Evolutionary conservation across 1,140 invertebrate genomes (phyloP).

Genomic region (Drosophila navojoa): DNA sequence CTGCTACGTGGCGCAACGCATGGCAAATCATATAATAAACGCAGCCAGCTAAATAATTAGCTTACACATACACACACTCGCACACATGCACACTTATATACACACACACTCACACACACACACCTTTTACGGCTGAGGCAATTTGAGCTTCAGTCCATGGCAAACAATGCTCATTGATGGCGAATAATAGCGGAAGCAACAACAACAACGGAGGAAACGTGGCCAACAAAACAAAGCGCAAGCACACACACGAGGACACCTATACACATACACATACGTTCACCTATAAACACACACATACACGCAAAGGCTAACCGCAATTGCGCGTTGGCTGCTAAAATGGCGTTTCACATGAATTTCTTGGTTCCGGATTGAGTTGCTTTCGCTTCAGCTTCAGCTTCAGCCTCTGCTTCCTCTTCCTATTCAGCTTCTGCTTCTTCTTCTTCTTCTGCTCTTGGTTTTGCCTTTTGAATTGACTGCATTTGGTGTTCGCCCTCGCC

Average conservation of each 20-base stretch:
- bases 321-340: constrained; percentile 19
- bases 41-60: constrained; percentile 42
- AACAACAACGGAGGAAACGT: constrained; percentile 23
- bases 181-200: constrained; percentile 36
- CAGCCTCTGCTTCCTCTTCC: not conserved
- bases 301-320: constrained; percentile 20
- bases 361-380: constrained; percentile 22
- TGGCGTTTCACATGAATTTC: constrained; percentile 34
- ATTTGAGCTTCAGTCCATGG: constrained; percentile 19
- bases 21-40: constrained; percentile 39
- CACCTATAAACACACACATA: not conserved
- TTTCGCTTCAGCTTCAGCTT: constrained; percentile 1
- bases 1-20: constrained; percentile 1
- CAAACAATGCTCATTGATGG: constrained; percentile 47
- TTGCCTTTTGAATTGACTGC: constrained; percentile 20
- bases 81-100: not conserved
- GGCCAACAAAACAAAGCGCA: constrained; percentile 13
- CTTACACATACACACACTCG: constrained; percentile 18
- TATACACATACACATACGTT: constrained; percentile 2
- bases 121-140: constrained; percentile 9
- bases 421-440: not conserved
- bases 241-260: constrained; percentile 5
- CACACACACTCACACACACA: not conserved
- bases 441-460: not conserved
- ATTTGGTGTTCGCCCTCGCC: constrained; percentile 8